Percentiles rank a stretch among this genome's conserved stretches.
phyloP scores from a whole-genome alignment of 2,113 vertebrate species.

The Cyprinus carpio region DNA sequence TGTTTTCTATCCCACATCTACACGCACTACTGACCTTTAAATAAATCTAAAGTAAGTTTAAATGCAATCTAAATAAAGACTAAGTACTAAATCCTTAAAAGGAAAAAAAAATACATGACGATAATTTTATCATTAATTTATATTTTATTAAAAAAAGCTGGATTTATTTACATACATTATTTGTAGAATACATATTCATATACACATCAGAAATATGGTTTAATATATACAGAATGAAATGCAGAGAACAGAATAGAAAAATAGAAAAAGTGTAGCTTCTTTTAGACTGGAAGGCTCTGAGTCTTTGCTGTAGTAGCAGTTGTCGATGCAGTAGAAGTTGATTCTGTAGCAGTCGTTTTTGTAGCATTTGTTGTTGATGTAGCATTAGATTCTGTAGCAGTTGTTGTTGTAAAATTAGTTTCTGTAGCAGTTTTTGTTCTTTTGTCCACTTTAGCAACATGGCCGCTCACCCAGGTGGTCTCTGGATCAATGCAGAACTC shows the following conservation, averaged over 20 bases:
- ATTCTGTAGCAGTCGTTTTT: background rate
- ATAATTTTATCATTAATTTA: background rate
- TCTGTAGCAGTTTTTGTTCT: background rate
- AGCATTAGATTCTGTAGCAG: too few species aligned
- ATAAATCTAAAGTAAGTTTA: background rate
- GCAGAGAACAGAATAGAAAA: background rate
- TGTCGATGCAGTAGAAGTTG: background rate
- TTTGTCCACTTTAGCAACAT: background rate
- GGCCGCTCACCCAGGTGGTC: background rate
- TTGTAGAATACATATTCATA: background rate
- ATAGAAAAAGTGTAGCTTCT: background rate
- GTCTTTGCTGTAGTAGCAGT: background rate
- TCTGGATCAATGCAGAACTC: background rate
- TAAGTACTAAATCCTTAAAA: background rate
- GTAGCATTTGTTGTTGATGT: background rate
- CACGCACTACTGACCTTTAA: background rate
- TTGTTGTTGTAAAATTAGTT: background rate
- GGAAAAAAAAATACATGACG: background rate
- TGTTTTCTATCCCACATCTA: background rate
- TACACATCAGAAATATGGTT: background rate
- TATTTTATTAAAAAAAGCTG: background rate
- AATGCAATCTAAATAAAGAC: background rate
- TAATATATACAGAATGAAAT: background rate
- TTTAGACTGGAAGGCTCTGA: background rate
- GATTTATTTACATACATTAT: background rate